Percentiles rank a stretch among this genome's conserved stretches.
Evolutionary conservation across 1,140 invertebrate genomes (phyloP).

Genomic region (Steinernema feltiae): DNA sequence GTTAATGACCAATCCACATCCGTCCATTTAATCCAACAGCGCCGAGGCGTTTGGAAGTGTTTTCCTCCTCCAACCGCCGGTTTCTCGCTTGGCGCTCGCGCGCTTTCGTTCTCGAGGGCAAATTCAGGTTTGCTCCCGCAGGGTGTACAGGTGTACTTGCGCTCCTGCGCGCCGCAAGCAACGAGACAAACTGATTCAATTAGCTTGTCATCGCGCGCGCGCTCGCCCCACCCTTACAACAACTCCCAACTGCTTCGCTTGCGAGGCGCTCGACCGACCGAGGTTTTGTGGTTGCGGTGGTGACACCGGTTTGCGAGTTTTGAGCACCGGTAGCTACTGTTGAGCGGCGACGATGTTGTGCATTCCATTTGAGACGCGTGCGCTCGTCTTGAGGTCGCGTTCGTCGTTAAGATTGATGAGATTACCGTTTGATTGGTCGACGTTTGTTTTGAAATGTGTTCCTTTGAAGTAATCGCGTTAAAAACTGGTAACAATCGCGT

Average conservation of each 20-base stretch:
- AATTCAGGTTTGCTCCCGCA: background rate
- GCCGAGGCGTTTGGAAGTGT: background rate
- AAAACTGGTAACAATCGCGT: too few relatives aligned
- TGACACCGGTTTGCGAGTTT: constrained; percentile 2
- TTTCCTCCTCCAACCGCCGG: background rate
- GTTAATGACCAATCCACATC: background rate
- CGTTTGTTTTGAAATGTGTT: background rate
- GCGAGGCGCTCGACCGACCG: background rate
- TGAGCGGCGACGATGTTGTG: background rate
- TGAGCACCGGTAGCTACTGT: background rate
- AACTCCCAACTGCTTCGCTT: background rate
- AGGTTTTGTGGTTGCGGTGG: background rate
- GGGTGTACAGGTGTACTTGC: too few relatives aligned
- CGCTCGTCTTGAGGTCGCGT: background rate
- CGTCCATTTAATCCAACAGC: too few relatives aligned
- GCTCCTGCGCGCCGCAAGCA: too few relatives aligned
- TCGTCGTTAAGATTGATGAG: background rate
- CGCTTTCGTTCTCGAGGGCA: background rate
- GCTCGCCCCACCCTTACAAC: background rate
- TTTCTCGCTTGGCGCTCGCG: background rate
- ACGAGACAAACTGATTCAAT: background rate
- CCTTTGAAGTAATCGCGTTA: background rate
- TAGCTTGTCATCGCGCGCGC: background rate
- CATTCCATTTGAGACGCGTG: background rate
- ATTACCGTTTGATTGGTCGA: background rate